phyloP scores from a whole-genome alignment of 2,888 invertebrate genomes.

The Mycalesis mineus region DNA sequence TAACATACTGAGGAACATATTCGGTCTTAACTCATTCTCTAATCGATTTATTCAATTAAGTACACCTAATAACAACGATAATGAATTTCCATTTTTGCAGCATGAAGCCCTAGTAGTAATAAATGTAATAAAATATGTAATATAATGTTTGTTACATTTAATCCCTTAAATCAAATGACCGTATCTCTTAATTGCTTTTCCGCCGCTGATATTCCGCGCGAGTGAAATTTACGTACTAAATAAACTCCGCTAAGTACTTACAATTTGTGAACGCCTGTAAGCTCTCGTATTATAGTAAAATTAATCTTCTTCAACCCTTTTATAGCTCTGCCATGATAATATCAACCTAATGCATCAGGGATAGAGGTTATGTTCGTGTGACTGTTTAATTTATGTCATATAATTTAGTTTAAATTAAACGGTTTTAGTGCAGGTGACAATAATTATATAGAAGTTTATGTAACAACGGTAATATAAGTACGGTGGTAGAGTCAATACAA shows the following conservation, averaged over 20 bases:
- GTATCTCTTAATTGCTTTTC: constrained; percentile 2
- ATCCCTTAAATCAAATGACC: neutral
- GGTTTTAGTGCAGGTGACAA: neutral
- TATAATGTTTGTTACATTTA: neutral
- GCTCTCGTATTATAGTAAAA: constrained; percentile 22
- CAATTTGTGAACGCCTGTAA: constrained; percentile 12
- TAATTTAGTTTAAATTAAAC: constrained; percentile 2
- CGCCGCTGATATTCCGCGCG: neutral
- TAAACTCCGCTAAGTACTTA: constrained; percentile 13
- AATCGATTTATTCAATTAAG: too few species aligned
- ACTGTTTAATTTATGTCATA: neutral
- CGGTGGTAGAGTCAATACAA: too few species aligned
- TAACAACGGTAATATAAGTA: too few species aligned
- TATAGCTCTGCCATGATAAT: constrained; percentile 7
- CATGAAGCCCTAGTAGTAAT: too few species aligned
- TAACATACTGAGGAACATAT: too few species aligned
- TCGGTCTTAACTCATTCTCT: too few species aligned
- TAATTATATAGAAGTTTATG: neutral
- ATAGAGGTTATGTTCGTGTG: constrained; percentile 5
- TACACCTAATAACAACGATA: too few species aligned
- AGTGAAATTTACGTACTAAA: constrained; percentile 10
- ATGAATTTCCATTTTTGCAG: too few species aligned
- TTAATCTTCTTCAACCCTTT: constrained; percentile 27
- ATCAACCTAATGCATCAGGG: neutral
- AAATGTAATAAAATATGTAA: too few species aligned